Base-by-base conservation (phyloP, 1,140 invertebrate species). In the Anoplolepis gracilipes region DNA sequence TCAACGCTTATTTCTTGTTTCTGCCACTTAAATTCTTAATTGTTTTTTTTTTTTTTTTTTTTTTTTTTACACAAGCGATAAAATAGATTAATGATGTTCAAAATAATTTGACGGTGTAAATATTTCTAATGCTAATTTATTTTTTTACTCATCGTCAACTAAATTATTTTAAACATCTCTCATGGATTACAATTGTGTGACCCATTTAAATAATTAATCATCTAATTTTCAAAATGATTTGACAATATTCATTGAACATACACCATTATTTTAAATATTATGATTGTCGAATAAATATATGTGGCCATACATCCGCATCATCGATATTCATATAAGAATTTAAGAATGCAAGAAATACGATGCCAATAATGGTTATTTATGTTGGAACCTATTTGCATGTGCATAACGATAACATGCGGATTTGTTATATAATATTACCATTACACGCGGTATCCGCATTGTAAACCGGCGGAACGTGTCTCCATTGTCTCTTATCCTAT, bases 201-300 rank as follows among this genome's bases (percentile, higher is more conserved):
- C 25, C 33, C 13, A 70, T 81, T 72, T 81, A 53, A 81, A 72
- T 72, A 72, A 72, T 72, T 36, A 59, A 79, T 81, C 72, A 81
- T 59, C 33, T 57, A 33, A 57, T 70, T 33, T 13, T 78, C 49
- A 49, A 30, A 72, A 36, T 81, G 77, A 81, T 81, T 72, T 59
- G 72, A 81, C 65, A 57, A 72, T 70, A 81, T 81, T 81, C 33
- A 81, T 59, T 57, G 19, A 81, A 42, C 72, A 81, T 72, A 42
- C 33, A 81, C 6, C 39, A 10, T 25, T 5, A 28, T 46, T 70
- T 69, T 42, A 72, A 69, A 81, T 81, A 42, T n/a, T n/a, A n/a
- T n/a, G n/a, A n/a, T n/a, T n/a, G n/a, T n/a, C n/a, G n/a, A n/a
- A n/a, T 42, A 59, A 53, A 72, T 70, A 81, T n/a, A n/a, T n/a